Percentiles rank a stretch among this genome's conserved stretches.
These are phyloP conservation scores for Eilema griseolum DNA, from an alignment of 2,888 invertebrate species.

Conservation along the genomic window DNA sequence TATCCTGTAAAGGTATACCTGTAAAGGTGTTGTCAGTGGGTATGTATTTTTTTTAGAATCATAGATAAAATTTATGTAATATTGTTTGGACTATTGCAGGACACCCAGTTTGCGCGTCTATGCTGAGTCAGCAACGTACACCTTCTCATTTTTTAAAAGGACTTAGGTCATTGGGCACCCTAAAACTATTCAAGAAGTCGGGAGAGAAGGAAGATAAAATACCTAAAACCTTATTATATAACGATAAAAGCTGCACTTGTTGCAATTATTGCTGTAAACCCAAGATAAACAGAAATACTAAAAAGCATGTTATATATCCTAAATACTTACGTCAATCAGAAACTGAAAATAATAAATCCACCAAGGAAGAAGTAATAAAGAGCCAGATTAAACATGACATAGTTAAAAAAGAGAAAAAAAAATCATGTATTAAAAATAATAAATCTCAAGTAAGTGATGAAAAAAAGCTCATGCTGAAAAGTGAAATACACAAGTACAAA, in stretches of 20 bases:
- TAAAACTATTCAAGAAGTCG: neutral
- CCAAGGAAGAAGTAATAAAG: neutral
- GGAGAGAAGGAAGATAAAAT: neutral
- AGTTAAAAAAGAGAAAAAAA: neutral
- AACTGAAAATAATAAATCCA: neutral
- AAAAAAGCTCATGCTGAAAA: neutral
- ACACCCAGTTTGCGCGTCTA: neutral
- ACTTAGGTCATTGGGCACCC: neutral
- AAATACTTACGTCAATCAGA: neutral
- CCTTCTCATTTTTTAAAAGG: neutral
- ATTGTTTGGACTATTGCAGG: neutral
- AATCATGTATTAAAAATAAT: neutral
- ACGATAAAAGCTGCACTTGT: neutral
- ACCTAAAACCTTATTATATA: neutral
- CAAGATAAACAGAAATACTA: neutral
- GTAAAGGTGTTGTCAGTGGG: too few species aligned
- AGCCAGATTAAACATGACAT: neutral
- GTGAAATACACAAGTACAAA: neutral
- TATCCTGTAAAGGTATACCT: too few species aligned
- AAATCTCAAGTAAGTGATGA: neutral
- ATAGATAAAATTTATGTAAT: too few species aligned
- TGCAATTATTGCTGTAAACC: neutral
- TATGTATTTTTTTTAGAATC: too few species aligned
- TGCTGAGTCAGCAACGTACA: neutral
- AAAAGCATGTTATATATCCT: neutral